phyloP scores from a whole-genome alignment of 2,888 invertebrate genomes.

The Dexiosoma caninum region DNA sequence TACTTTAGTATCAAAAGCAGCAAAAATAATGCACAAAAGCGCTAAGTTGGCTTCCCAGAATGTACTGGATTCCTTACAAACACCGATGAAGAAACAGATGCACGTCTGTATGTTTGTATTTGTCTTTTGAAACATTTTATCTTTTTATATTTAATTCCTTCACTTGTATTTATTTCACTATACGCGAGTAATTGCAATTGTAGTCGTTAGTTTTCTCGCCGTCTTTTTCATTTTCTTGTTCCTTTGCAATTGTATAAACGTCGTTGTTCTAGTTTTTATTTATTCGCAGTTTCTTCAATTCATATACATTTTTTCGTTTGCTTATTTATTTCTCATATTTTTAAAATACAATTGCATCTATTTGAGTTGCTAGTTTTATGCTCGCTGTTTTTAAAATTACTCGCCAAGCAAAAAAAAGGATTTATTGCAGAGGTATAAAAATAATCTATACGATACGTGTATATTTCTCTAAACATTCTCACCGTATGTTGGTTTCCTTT shows the following conservation, averaged over 20 bases:
- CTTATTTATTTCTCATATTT: slow-evolving; percentile 10
- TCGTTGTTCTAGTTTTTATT: slow-evolving; percentile 33
- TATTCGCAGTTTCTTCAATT: slow-evolving; percentile 25
- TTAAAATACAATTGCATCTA: slow-evolving; percentile 1
- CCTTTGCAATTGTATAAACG: not conserved
- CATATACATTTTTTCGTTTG: slow-evolving; percentile 23
- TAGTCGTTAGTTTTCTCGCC: slow-evolving; percentile 28
- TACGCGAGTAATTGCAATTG: slow-evolving; percentile 17
- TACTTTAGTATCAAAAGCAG: no score
- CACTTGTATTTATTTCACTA: slow-evolving; percentile 10
- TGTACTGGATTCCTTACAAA: not conserved
- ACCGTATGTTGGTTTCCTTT: not conserved
- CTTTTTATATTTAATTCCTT: not conserved
- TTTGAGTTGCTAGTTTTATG: not conserved
- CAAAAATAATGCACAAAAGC: no score
- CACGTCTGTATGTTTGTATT: not conserved
- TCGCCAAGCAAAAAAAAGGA: not conserved
- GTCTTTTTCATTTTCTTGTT: not conserved
- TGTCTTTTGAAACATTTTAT: slow-evolving; percentile 1
- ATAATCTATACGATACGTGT: no score
- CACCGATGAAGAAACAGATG: not conserved
- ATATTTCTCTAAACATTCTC: not conserved
- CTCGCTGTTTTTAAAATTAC: not conserved
- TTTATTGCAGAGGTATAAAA: slow-evolving; percentile 24
- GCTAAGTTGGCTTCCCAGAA: no score